Conservation (phyloP, 2,797 vertebrate genomes). For the Hyperoplus immaculatus region DNA sequence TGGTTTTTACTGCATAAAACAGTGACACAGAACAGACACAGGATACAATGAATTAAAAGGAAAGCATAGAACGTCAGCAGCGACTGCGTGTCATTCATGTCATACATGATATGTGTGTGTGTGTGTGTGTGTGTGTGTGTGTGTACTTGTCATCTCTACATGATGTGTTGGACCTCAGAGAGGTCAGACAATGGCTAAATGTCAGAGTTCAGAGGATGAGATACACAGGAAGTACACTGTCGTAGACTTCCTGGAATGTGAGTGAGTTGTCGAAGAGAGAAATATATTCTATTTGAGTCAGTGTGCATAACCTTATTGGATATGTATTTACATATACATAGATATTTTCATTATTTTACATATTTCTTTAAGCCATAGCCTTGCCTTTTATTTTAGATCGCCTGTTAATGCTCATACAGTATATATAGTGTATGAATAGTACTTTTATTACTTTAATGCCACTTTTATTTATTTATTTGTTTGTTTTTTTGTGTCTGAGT, state of each 20-base stretch:
- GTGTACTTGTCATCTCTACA: conserved; percentile 6
- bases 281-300: not conserved
- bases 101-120: conserved; percentile 8
- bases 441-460: not conserved
- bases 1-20: not conserved
- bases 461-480: not conserved
- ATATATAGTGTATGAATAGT: not conserved
- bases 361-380: not conserved
- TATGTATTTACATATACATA: not conserved
- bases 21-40: not conserved
- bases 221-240: conserved; percentile 52
- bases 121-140: conserved; percentile 17
- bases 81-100: not conserved
- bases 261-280: conserved; percentile 5
- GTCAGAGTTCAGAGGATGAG: conserved; percentile 41
- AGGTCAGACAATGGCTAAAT: conserved; percentile 33
- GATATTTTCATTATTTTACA: not conserved
- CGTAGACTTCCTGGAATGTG: conserved; percentile 72
- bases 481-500: not conserved
- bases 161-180: conserved; percentile 5
- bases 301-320: not conserved
- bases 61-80: not conserved
- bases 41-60: not conserved
- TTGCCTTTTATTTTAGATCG: not conserved
- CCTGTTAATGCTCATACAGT: not conserved